A percentile compares a stretch with the other conserved stretches of the same genome.
Evolutionary conservation across 1,140 invertebrate genomes (phyloP).

Genomic region (Pararge aegeria): DNA sequence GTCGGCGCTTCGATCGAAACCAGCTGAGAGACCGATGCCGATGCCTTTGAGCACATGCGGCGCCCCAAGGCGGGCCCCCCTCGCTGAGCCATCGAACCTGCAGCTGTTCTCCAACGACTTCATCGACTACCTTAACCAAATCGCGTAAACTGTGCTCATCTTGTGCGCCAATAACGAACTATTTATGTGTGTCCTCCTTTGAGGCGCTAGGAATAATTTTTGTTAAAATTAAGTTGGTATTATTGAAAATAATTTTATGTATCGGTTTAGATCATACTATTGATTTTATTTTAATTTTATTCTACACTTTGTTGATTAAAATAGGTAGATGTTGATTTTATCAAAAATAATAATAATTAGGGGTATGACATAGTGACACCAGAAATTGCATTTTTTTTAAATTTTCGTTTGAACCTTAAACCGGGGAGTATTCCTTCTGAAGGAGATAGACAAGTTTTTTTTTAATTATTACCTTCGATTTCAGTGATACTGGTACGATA

Average conservation of each 20-base stretch:
- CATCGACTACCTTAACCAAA: conserved; percentile 81
- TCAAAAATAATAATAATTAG: conserved; percentile 64
- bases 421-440: conserved; percentile 58
- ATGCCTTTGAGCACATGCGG: conserved; percentile 50
- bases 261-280: conserved; percentile 77
- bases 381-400: conserved; percentile 73
- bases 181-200: conserved; percentile 41
- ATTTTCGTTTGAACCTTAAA: conserved; percentile 54
- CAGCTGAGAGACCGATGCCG: conserved; percentile 36
- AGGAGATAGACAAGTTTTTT: conserved; percentile 47
- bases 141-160: conserved; percentile 65
- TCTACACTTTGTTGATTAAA: conserved; percentile 76
- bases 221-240: conserved; percentile 79
- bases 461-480: conserved; percentile 68
- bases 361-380: conserved; percentile 61
- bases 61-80: conserved; percentile 40
- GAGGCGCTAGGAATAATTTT: conserved; percentile 71
- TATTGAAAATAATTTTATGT: conserved; percentile 79
- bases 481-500: conserved; percentile 69
- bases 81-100: conserved; percentile 67
- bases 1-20: conserved; percentile 54
- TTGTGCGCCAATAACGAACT: conserved; percentile 42
- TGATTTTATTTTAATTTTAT: conserved; percentile 80
- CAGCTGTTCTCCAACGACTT: conserved; percentile 82
- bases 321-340: conserved; percentile 74